phyloP scores from a whole-genome alignment of 2,888 invertebrate species.

The Nomada goodeniana region DNA sequence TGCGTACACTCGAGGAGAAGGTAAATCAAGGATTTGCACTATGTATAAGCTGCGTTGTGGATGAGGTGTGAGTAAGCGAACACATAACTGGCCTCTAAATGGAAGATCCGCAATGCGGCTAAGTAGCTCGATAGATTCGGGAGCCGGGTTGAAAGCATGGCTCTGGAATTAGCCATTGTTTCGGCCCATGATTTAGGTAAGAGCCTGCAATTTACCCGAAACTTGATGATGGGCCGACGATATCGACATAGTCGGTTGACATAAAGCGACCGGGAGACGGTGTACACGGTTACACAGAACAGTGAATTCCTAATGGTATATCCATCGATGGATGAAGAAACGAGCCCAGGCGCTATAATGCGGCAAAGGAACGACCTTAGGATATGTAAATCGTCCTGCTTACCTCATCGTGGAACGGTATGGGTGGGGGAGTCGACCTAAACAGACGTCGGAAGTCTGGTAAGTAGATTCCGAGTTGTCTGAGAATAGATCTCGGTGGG shows the following conservation, averaged over 20 bases:
- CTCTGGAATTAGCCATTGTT: conserved; percentile 67
- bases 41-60: conserved; percentile 39
- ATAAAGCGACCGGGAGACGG: conserved; percentile 27
- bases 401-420: conserved; percentile 29
- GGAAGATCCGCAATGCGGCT: conserved; percentile 80
- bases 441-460: conserved; percentile 68
- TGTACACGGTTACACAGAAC: neutral
- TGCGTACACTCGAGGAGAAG: conserved; percentile 41
- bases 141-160: conserved; percentile 69
- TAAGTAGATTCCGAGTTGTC: conserved; percentile 63
- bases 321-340: conserved; percentile 36
- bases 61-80: conserved; percentile 40
- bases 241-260: conserved; percentile 45
- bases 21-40: conserved; percentile 77
- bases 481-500: conserved; percentile 65
- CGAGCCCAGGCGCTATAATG: conserved; percentile 47
- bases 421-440: conserved; percentile 54
- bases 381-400: conserved; percentile 73
- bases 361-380: conserved; percentile 61
- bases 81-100: conserved; percentile 59
- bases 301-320: conserved; percentile 28
- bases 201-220: conserved; percentile 75
- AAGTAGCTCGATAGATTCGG: conserved; percentile 78
- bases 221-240: conserved; percentile 53
- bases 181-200: conserved; percentile 75